These are phyloP conservation scores for Aulostomus chinensis DNA, from an alignment of 2,797 vertebrate species.

Conservation along the genomic window DNA sequence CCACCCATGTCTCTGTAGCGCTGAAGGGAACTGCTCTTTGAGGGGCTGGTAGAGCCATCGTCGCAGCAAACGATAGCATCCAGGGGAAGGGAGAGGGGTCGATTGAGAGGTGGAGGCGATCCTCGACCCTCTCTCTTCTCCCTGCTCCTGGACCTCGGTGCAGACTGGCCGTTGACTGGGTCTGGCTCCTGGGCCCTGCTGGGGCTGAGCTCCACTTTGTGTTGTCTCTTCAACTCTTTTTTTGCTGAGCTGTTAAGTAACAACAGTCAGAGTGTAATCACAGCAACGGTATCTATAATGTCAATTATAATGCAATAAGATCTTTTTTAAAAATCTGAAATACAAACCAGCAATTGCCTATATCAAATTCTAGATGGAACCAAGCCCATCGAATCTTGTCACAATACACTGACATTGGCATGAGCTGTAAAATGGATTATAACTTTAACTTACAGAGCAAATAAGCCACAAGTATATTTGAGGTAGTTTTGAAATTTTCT, in stretches of 20 bases:
- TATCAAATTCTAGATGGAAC: too few relatives aligned
- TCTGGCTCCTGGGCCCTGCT: slow-evolving; percentile 16
- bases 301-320: background rate
- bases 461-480: too few relatives aligned
- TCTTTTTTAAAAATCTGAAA: background rate
- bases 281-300: background rate
- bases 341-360: too few relatives aligned
- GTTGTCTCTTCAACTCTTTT: slow-evolving; percentile 77
- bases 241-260: slow-evolving; percentile 73
- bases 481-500: background rate
- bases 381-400: too few relatives aligned
- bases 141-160: slow-evolving; percentile 15
- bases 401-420: too few relatives aligned
- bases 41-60: slow-evolving; percentile 30
- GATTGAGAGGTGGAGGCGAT: slow-evolving; percentile 55
- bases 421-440: background rate
- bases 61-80: slow-evolving; percentile 11
- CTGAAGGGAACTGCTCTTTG: slow-evolving; percentile 72
- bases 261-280: slow-evolving; percentile 16
- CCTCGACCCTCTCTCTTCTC: slow-evolving; percentile 39
- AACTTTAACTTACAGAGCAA: too few relatives aligned
- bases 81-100: slow-evolving; percentile 79
- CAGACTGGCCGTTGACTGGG: slow-evolving; percentile 3
- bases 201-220: slow-evolving; percentile 55
- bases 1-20: slow-evolving; percentile 77